Percentiles rank a stretch among this genome's conserved stretches.
phyloP scores from a whole-genome alignment of 2,888 invertebrate species.

The Lampropteryx suffumata region DNA sequence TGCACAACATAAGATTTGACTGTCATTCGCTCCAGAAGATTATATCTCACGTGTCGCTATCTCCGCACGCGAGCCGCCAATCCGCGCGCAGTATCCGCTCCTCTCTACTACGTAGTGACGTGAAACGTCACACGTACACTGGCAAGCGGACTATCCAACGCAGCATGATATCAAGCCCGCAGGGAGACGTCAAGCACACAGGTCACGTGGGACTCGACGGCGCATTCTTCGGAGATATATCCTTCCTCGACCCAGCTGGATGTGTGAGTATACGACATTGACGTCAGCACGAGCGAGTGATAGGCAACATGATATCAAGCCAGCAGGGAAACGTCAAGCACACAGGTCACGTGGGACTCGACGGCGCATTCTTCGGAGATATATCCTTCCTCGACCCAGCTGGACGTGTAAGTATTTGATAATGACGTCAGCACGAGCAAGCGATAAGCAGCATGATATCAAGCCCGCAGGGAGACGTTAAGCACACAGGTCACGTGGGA shows the following conservation, averaged over 20 bases:
- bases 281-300: too few species aligned
- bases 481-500: conserved; percentile 69
- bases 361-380: conserved; percentile 98
- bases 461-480: neutral
- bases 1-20: conserved; percentile 41
- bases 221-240: conserved; percentile 97
- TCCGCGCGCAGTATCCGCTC: conserved; percentile 61
- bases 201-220: conserved; percentile 98
- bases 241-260: conserved; percentile 77
- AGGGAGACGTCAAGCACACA: conserved; percentile 98
- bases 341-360: conserved; percentile 96
- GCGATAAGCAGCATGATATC: conserved; percentile 69
- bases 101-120: conserved; percentile 76
- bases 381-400: conserved; percentile 84
- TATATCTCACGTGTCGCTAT: conserved; percentile 48
- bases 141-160: conserved; percentile 88
- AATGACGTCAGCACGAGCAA: neutral
- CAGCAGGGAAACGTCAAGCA: conserved; percentile 99
- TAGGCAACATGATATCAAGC: conserved; percentile 97
- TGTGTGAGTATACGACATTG: conserved; percentile 73
- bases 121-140: conserved; percentile 73
- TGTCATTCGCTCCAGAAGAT: conserved; percentile 43
- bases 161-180: conserved; percentile 98
- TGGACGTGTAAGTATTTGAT: conserved; percentile 61
- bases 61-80: conserved; percentile 60